Evolutionary conservation across 2,797 vertebrate species (phyloP), one percentile per base, ranked within the genome.

Genomic region (Urophycis tenuis): DNA sequence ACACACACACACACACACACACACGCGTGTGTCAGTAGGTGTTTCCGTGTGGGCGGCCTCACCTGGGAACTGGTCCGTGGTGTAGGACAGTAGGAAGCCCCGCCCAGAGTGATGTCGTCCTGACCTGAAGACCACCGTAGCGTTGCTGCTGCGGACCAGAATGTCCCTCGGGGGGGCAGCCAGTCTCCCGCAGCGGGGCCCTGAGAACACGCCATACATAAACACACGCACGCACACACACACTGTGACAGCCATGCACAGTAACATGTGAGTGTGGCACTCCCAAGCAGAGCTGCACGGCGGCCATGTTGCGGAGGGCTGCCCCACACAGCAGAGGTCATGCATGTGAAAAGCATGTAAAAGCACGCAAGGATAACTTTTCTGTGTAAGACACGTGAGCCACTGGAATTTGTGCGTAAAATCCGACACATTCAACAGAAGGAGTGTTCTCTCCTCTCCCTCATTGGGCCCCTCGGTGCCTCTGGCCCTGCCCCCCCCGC

Each of bases 81-180:
- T 87, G 0, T 96, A 96, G 41, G 95, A 95, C 36, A 96, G 88
- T 5, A 96, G 88, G 83, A 96, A 94, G 8, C 95, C 95, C 60
- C 95, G 91, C 67, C 95, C 95, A 0, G 95, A 95, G 77, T 82
- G 95, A 82, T 96, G 95, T 12, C 87, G 89, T 15, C 90, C 91
- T 3, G 94, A 94, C 85, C 82, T 90, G 90, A 95, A 96, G n/a
- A 83, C 90, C 83, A 96, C 39, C 0, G 86, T 95, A 80, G 92
- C 86, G 32, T 92, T 80, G 74, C 91, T 94, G 87, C 91, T 92
- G 81, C 87, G 88, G 3, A 94, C 77, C 34, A 89, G 87, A 85
- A 96, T 77, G 71, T 92, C 93, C 9, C 75, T 90, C 79, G 85
- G 33, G 3, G 86, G 30, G 5, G 84, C 78, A 74, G 82, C 15